Percentiles rank a stretch among this genome's conserved stretches.
phyloP scores from a whole-genome alignment of 1,140 invertebrate genomes.

The Penaeus indicus region DNA sequence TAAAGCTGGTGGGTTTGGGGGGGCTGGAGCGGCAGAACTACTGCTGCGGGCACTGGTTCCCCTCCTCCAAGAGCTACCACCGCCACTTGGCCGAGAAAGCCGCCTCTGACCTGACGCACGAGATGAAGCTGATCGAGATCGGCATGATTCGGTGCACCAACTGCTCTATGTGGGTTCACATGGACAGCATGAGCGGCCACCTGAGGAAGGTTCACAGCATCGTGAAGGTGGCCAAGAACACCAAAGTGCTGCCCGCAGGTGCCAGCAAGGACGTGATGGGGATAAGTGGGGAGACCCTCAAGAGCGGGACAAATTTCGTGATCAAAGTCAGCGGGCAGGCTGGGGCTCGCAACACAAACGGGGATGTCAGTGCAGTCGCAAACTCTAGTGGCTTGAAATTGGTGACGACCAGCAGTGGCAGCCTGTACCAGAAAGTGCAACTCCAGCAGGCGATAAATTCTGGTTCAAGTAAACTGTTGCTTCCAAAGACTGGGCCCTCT shows the following conservation, averaged over 20 bases:
- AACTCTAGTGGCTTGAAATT: constrained; percentile 32
- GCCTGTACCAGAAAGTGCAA: constrained; percentile 42
- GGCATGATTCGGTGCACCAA: constrained; percentile 46
- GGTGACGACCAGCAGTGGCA: constrained; percentile 35
- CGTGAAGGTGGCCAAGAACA: constrained; percentile 38
- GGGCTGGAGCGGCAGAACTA: neutral
- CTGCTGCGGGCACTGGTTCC: constrained; percentile 53
- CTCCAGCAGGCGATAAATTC: neutral
- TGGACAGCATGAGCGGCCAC: constrained; percentile 36
- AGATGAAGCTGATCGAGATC: constrained; percentile 47
- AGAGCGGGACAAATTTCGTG: constrained; percentile 39
- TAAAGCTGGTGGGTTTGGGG: neutral
- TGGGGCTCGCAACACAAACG: neutral
- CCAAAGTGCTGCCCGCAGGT: neutral
- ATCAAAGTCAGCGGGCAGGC: constrained; percentile 52
- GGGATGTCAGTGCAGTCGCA: neutral
- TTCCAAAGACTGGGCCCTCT: neutral
- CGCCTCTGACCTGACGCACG: constrained; percentile 28
- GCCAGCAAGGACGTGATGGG: neutral
- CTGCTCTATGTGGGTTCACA: constrained; percentile 50
- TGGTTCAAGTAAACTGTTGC: neutral
- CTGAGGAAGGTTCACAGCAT: constrained; percentile 52
- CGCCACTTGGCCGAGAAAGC: constrained; percentile 49
- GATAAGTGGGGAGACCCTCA: neutral
- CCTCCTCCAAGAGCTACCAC: constrained; percentile 41